These are phyloP conservation scores for Pseudococcus longispinus DNA, from an alignment of 2,888 invertebrate genomes.

Conservation along the genomic window DNA sequence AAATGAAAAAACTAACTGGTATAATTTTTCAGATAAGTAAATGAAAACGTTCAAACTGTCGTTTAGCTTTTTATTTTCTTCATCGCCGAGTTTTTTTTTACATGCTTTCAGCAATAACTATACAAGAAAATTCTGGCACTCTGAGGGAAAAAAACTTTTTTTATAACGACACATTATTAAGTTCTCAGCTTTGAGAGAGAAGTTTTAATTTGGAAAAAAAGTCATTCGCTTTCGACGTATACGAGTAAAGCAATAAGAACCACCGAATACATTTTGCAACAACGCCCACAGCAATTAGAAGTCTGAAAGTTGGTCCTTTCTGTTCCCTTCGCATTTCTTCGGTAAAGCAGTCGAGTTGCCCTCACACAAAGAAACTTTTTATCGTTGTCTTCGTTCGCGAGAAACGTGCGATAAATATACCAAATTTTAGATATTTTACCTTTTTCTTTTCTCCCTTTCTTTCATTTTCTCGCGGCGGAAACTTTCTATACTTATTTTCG, in stretches of 20 bases:
- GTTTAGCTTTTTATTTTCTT: conserved; percentile 13
- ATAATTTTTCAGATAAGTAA: background rate
- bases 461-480: background rate
- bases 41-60: conserved; percentile 17
- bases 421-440: conserved; percentile 5
- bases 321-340: background rate
- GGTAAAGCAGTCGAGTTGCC: background rate
- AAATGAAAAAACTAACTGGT: background rate
- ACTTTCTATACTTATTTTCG: background rate
- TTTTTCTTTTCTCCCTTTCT: background rate
- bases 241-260: background rate
- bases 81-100: background rate
- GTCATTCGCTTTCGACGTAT: background rate
- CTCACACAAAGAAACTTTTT: background rate
- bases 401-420: conserved; percentile 8
- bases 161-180: conserved; percentile 5
- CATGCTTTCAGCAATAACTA: background rate
- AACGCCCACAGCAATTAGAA: conserved; percentile 15
- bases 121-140: background rate
- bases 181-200: background rate
- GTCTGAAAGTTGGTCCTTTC: background rate
- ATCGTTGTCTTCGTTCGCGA: background rate
- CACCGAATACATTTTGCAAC: background rate
- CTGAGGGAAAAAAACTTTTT: background rate
- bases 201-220: conserved; percentile 15